A percentile compares a stretch with the other conserved stretches of the same genome.
phyloP scores from a whole-genome alignment of 2,888 invertebrate genomes.

The Mythimna impura region DNA sequence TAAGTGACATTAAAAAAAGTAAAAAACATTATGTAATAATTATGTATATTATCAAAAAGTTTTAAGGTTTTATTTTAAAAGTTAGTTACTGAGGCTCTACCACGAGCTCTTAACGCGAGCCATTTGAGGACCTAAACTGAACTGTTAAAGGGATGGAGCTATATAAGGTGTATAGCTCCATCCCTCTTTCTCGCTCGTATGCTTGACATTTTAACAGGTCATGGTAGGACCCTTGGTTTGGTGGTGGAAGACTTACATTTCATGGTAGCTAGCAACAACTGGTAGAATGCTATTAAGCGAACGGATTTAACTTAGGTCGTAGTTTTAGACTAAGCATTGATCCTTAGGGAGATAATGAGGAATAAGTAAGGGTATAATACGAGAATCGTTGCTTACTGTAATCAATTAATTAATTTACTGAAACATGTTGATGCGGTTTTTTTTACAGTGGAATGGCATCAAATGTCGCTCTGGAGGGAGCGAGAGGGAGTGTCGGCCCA shows the following conservation, averaged over 20 bases:
- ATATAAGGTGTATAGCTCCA: too few relatives aligned
- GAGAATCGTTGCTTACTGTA: background rate
- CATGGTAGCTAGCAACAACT: too few relatives aligned
- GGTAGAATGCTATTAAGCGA: background rate
- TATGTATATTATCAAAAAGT: constrained; percentile 14
- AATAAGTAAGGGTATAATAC: background rate
- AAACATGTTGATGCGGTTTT: background rate
- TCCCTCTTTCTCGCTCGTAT: too few relatives aligned
- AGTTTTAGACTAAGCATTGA: background rate
- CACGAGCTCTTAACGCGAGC: too few relatives aligned
- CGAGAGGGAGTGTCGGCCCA: too few relatives aligned
- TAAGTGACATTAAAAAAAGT: constrained; percentile 25
- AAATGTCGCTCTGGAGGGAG: too few relatives aligned
- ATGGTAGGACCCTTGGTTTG: too few relatives aligned
- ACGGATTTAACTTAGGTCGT: background rate
- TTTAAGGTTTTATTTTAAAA: background rate
- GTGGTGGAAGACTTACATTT: too few relatives aligned
- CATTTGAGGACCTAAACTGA: too few relatives aligned
- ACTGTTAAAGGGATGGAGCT: too few relatives aligned
- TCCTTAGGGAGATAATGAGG: background rate
- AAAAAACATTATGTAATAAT: background rate
- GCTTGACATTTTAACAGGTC: too few relatives aligned
- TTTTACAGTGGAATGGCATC: too few relatives aligned
- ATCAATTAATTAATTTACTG: constrained; percentile 13
- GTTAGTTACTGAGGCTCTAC: background rate